These are phyloP conservation scores for Halcyon senegalensis DNA, from an alignment of 2,113 vertebrate genomes.

Conservation along the genomic window DNA sequence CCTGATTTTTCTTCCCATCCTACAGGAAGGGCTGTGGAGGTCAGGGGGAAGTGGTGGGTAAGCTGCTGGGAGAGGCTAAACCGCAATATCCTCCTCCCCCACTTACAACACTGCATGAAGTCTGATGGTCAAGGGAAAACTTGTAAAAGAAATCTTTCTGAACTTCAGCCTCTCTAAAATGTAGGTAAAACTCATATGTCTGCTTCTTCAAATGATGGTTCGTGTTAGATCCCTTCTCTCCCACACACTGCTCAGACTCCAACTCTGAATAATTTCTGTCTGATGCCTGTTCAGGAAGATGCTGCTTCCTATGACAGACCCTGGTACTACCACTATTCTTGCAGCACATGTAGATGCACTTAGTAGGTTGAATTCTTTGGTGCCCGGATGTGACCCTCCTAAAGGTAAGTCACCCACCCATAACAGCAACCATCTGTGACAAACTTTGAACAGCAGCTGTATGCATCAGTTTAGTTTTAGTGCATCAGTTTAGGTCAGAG, in stretches of 20 bases:
- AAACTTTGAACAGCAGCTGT: conserved; percentile 1
- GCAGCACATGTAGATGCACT: background rate
- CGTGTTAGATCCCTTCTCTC: background rate
- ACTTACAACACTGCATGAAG: background rate
- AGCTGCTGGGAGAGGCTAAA: too few relatives aligned
- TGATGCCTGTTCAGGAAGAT: background rate
- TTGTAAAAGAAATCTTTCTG: background rate
- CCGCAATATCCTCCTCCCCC: too few relatives aligned
- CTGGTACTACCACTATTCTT: background rate
- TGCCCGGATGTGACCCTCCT: background rate
- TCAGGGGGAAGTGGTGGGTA: too few relatives aligned
- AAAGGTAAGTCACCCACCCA: background rate
- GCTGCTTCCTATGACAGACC: accelerated
- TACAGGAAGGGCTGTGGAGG: too few relatives aligned
- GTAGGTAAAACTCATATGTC: background rate
- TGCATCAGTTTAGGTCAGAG: background rate
- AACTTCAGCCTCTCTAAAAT: background rate
- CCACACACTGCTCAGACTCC: background rate
- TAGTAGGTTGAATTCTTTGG: background rate
- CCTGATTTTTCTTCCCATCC: too few relatives aligned
- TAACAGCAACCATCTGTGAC: background rate
- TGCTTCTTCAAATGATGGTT: background rate
- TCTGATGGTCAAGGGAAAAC: background rate
- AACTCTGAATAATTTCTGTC: too few relatives aligned
- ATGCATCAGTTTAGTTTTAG: background rate